Conservation (phyloP, 92 coral and sea anemone species). For the Epizoanthus rinbou region DNA sequence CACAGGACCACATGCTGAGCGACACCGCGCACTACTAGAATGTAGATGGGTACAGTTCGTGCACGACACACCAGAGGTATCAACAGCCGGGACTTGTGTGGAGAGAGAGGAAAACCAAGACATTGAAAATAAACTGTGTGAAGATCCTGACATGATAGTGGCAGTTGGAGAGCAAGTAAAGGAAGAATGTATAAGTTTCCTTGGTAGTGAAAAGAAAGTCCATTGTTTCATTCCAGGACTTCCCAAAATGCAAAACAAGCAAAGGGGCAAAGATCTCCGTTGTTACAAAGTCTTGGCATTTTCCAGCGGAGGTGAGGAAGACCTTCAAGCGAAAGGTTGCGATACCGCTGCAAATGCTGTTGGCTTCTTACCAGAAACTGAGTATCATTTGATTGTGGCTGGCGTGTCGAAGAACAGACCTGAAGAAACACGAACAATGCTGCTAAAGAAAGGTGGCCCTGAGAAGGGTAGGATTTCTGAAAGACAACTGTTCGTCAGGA, state of each 20-base stretch:
- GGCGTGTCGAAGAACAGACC: background rate
- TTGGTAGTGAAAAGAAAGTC: background rate
- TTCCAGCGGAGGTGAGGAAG: background rate
- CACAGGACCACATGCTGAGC: slow-evolving; percentile 5
- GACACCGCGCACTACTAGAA: background rate
- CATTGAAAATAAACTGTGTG: background rate
- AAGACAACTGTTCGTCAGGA: background rate
- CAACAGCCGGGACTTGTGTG: background rate
- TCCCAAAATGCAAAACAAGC: background rate
- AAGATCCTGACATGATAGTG: too few species aligned
- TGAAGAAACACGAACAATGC: background rate
- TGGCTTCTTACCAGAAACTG: background rate
- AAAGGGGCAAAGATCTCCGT: background rate
- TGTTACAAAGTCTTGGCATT: background rate
- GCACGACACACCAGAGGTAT: background rate
- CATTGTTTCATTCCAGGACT: slow-evolving; percentile 6
- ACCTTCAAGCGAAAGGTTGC: background rate
- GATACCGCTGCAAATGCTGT: background rate
- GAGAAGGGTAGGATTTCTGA: background rate
- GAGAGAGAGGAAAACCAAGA: background rate
- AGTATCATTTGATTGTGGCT: background rate
- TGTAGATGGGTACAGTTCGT: slow-evolving; percentile 6
- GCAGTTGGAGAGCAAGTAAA: too few species aligned
- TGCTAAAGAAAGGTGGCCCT: background rate
- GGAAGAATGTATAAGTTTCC: too few species aligned